Evolutionary conservation across 1,140 invertebrate species (phyloP).

Genomic region (Elymnias hypermnestra): DNA sequence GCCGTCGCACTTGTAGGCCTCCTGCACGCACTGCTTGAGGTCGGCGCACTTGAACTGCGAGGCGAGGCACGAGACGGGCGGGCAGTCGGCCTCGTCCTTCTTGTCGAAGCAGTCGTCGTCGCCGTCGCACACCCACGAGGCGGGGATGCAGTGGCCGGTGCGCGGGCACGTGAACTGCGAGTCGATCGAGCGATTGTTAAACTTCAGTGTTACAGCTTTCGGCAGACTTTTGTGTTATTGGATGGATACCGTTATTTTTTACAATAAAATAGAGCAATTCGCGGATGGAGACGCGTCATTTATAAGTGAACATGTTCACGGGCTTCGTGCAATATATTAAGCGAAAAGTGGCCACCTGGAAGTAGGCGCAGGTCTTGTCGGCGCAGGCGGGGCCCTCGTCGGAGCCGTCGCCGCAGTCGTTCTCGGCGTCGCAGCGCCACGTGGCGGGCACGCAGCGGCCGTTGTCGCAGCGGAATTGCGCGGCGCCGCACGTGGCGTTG

Average conservation of each 20-base stretch:
- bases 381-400: slow-evolving; percentile 96
- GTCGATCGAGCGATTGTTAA: slow-evolving; percentile 94
- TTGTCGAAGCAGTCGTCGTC: slow-evolving; percentile 93
- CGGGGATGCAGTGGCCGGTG: slow-evolving; percentile 85
- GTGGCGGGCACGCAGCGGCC: slow-evolving; percentile 94
- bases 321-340: too few relatives aligned
- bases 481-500: slow-evolving; percentile 82
- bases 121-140: slow-evolving; percentile 88
- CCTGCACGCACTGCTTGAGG: slow-evolving; percentile 91
- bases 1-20: slow-evolving; percentile 94
- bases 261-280: too few relatives aligned
- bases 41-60: slow-evolving; percentile 96
- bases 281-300: too few relatives aligned
- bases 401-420: slow-evolving; percentile 96
- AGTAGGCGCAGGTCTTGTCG: slow-evolving; percentile 96
- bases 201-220: too few relatives aligned
- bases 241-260: too few relatives aligned
- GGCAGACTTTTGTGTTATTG: too few relatives aligned
- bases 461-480: slow-evolving; percentile 92
- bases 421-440: slow-evolving; percentile 95
- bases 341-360: too few relatives aligned
- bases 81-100: too few relatives aligned
- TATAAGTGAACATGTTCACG: too few relatives aligned
- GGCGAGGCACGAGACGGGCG: too few relatives aligned
- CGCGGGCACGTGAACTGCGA: slow-evolving; percentile 84